Percentiles rank a stretch among this genome's conserved stretches.
Conservation (phyloP, 2,888 invertebrate species). For the Criorhina ranunculi region DNA sequence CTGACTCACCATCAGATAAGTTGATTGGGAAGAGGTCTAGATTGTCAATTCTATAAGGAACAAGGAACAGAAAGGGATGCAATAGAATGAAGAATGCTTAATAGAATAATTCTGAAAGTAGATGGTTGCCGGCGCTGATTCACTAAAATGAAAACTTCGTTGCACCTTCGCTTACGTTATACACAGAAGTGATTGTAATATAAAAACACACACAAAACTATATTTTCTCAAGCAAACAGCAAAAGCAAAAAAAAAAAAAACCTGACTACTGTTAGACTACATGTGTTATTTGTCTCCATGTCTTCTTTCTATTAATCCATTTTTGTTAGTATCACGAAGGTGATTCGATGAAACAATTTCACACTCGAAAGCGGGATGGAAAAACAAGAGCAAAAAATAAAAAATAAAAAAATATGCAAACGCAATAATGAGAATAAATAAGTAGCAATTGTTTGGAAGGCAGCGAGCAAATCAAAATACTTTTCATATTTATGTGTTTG, state of each 20-base stretch:
- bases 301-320: neutral
- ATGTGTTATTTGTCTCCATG: neutral
- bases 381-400: constrained; percentile 7
- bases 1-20: too few relatives aligned
- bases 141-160: too few relatives aligned
- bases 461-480: constrained; percentile 41
- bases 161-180: too few relatives aligned
- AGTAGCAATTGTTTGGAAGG: constrained; percentile 37
- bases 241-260: neutral
- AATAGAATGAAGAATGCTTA: too few relatives aligned
- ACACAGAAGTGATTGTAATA: too few relatives aligned
- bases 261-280: neutral
- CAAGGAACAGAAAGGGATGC: too few relatives aligned
- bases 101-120: too few relatives aligned
- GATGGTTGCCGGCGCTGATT: too few relatives aligned
- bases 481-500: neutral
- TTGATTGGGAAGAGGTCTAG: too few relatives aligned
- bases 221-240: neutral
- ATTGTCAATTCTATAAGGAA: too few relatives aligned
- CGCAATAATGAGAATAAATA: constrained; percentile 50
- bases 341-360: neutral
- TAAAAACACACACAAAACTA: too few relatives aligned
- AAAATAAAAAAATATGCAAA: constrained; percentile 67
- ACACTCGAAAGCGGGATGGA: constrained; percentile 11
- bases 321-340: constrained; percentile 10